Percentiles rank a stretch among this genome's conserved stretches.
phyloP scores from a whole-genome alignment of 2,113 vertebrate species.

The Eudyptes chrysolophus region DNA sequence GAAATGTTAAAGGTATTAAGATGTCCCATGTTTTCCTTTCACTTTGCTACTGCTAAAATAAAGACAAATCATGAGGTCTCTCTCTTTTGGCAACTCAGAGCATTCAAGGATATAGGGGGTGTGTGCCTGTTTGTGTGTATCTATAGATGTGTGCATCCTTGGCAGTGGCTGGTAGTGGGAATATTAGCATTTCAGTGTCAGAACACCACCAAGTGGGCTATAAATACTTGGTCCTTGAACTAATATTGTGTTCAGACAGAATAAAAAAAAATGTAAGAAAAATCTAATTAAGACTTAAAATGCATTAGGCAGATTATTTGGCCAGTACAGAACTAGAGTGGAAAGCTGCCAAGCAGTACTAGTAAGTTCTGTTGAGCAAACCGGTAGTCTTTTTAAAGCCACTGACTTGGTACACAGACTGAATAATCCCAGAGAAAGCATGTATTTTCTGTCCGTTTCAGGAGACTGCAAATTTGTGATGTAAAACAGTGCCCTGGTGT shows the following conservation, averaged over 20 bases:
- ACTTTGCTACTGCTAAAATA: not conserved
- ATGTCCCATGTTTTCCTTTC: not conserved
- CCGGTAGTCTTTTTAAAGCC: not conserved
- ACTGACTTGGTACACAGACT: not conserved
- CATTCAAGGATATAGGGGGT: not conserved
- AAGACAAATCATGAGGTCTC: not conserved
- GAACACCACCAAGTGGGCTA: not conserved
- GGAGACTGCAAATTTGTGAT: not conserved
- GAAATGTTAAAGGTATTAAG: not conserved
- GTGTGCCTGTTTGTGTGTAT: not conserved
- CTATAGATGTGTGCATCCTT: not conserved
- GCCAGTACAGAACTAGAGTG: not conserved
- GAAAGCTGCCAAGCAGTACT: not conserved
- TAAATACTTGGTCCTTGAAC: not conserved
- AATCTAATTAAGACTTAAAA: not conserved
- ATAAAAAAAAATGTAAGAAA: not conserved
- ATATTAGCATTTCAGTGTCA: not conserved
- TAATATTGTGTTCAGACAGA: not conserved
- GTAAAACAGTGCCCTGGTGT: not conserved
- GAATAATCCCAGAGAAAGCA: not conserved
- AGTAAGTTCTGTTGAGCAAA: not conserved
- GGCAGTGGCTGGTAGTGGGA: not conserved
- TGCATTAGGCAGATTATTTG: not conserved
- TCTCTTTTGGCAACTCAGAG: not conserved
- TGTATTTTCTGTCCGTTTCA: not conserved